Conservation (phyloP, 1,140 invertebrate species). For the Pseudachorutes palmiensis region DNA sequence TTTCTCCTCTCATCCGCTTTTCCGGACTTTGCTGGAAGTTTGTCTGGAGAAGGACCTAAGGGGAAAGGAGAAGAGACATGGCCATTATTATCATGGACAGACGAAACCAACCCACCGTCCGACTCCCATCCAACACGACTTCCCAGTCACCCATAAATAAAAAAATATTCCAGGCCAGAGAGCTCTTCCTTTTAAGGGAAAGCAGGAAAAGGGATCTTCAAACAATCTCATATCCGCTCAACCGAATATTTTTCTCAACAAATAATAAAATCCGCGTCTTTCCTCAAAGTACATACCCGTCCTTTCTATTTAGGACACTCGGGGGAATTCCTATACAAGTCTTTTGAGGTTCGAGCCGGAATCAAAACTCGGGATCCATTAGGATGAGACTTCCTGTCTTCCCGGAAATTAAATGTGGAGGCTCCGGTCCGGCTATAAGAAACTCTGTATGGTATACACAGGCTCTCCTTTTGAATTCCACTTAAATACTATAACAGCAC, state of each 20-base stretch:
- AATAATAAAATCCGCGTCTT: no score
- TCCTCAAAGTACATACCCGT: no score
- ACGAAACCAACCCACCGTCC: constrained; percentile 3
- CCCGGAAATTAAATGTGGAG: constrained; percentile 1
- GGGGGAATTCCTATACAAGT: no score
- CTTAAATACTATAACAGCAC: no score
- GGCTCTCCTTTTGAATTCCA: no score
- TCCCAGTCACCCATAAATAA: constrained; percentile 6
- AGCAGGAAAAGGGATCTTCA: not conserved
- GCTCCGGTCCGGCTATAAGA: no score
- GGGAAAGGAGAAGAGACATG: constrained; percentile 23
- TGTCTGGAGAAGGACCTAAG: constrained; percentile 24
- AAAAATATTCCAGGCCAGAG: no score
- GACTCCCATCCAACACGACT: not conserved
- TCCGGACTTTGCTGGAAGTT: constrained; percentile 21
- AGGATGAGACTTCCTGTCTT: not conserved
- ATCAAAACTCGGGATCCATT: no score
- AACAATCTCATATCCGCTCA: not conserved
- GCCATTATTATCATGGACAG: constrained; percentile 27
- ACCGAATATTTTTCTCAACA: not conserved
- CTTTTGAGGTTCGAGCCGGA: no score
- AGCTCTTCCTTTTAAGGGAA: not conserved
- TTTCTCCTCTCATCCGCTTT: constrained; percentile 25
- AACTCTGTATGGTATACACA: no score
- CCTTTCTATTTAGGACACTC: no score